A percentile compares a stretch with the other conserved stretches of the same genome.
phyloP scores from a whole-genome alignment of 1,140 invertebrate genomes.

The Drosophila funebris region DNA sequence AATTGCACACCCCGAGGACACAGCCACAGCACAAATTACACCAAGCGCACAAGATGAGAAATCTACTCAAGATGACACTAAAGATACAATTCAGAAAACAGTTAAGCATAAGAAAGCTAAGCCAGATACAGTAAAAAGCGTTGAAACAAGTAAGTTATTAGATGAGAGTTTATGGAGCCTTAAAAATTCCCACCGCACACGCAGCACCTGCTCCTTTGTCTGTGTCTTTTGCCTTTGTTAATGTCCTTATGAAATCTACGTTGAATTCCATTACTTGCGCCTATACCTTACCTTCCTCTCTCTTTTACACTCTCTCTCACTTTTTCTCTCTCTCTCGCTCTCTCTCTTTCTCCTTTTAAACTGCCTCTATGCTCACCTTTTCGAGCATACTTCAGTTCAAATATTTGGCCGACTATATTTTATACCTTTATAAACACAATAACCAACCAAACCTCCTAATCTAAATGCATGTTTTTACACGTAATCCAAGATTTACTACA shows the following conservation, averaged over 20 bases:
- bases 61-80: constrained; percentile 76
- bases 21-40: constrained; percentile 80
- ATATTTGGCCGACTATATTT: not conserved
- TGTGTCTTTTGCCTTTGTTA: constrained; percentile 69
- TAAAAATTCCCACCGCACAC: constrained; percentile 44
- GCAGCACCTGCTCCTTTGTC: constrained; percentile 65
- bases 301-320: constrained; percentile 30
- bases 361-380: constrained; percentile 17
- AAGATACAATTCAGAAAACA: constrained; percentile 75
- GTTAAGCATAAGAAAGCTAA: constrained; percentile 80
- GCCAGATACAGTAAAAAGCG: constrained; percentile 75
- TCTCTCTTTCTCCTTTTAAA: not conserved
- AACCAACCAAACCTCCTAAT: not conserved
- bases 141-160: constrained; percentile 82
- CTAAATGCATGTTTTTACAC: constrained; percentile 27
- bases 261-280: constrained; percentile 55
- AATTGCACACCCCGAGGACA: constrained; percentile 77
- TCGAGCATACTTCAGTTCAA: constrained; percentile 19
- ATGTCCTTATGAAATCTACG: constrained; percentile 47
- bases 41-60: constrained; percentile 76
- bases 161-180: constrained; percentile 66
- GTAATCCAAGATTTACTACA: not conserved
- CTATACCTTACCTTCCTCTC: constrained; percentile 31
- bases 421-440: constrained; percentile 12
- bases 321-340: constrained; percentile 25